Conservation (phyloP, 2,888 invertebrate genomes). For the Germaria angustata region DNA sequence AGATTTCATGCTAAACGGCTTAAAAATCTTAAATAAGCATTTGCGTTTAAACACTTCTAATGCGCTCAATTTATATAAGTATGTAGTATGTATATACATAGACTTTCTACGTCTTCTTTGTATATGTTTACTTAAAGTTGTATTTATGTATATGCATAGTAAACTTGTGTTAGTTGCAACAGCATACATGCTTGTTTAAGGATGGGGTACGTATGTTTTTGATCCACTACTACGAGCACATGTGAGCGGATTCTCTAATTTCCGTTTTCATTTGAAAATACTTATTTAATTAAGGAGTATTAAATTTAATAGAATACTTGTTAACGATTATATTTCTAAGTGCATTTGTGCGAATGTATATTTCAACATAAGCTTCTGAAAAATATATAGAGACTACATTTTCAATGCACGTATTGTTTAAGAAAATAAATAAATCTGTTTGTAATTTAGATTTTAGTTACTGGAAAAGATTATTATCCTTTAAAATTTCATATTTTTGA, state of each 20-base stretch:
- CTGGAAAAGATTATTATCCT: too few species aligned
- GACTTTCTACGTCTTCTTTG: not conserved
- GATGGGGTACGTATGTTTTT: not conserved
- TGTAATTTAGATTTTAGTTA: not conserved
- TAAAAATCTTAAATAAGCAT: not conserved
- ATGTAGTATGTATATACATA: too few species aligned
- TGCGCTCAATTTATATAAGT: not conserved
- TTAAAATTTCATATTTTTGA: too few species aligned
- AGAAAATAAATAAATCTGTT: not conserved
- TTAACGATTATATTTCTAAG: not conserved
- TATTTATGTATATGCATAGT: too few species aligned
- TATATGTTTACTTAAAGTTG: not conserved
- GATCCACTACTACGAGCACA: not conserved
- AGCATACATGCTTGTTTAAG: too few species aligned
- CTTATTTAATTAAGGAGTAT: conserved; percentile 50
- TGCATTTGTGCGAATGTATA: not conserved
- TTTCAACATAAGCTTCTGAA: not conserved
- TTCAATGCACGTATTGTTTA: not conserved
- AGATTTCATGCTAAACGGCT: too few species aligned
- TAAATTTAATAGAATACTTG: conserved; percentile 31
- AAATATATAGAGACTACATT: not conserved
- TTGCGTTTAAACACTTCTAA: conserved; percentile 15
- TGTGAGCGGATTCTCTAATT: conserved; percentile 53
- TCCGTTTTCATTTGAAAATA: conserved; percentile 43
- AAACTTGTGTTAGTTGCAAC: too few species aligned